Base-by-base conservation (phyloP, 2,113 vertebrate genomes). In the Embiotoca jacksoni region DNA sequence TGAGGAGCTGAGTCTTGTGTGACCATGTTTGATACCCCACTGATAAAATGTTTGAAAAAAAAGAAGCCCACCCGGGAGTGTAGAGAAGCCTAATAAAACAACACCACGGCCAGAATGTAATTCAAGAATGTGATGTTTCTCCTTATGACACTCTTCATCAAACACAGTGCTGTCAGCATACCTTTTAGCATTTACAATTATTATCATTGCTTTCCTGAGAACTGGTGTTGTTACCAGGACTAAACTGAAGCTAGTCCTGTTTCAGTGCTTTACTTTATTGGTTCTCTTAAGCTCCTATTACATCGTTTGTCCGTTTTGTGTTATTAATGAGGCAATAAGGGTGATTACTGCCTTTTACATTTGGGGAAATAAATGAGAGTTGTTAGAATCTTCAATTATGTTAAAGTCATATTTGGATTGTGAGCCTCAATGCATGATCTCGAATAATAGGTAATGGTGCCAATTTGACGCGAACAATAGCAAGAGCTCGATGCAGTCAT, bases 231-330 rank as follows among this genome's bases (percentile, higher is more conserved):
- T 55, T 30, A 37, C 37, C 31, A 16, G 4, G 4, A 53, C 33
- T 41, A 14, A 10, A 35, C 56, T 54, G 1, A 16, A 75, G 16
- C 35, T 74, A 49, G 2, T 33, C 4, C 13, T 53, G 39, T 59
- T 58, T 79, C 63, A 52, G 3, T 30, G 46, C 32, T 59, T 61
- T 16, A 58, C 50, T 77, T 78, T 32, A 81, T 67, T 49, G 52
- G 7, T 3, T 57, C 46, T 41, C 32, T 62, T 47, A 23, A 30
- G 35, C 3, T 44, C 14, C 6, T 33, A 58, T 30, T 37, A 46
- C 9, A 58, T 30, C 5, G 53, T 39, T 39, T 61, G n/a, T 44
- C 5, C 23, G 32, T 39, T 44, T 37, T 4, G 3, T 32, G 32
- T 32, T 39, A 54, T 71, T 37, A 54, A 31, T 52, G 41, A 3